phyloP scores from a whole-genome alignment of 1,140 invertebrate species.

The Andrena cerasifolii region DNA sequence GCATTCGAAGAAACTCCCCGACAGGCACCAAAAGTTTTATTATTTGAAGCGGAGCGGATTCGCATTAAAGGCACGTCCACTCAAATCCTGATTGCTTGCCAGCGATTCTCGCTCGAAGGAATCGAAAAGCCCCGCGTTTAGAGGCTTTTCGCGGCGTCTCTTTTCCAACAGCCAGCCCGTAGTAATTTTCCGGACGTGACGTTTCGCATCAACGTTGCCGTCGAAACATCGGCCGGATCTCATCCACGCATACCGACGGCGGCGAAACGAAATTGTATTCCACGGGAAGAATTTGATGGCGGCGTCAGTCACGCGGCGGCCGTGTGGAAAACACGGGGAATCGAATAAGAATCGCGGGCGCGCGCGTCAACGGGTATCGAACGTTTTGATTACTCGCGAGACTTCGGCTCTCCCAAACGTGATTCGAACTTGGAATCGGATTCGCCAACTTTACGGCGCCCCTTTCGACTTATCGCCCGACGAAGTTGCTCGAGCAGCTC shows the following conservation, averaged over 20 bases:
- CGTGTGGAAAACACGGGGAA: conserved; percentile 19
- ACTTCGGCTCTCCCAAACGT: conserved; percentile 43
- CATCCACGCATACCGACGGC: neutral
- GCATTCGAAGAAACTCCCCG: too few relatives aligned
- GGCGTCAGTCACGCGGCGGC: conserved; percentile 39
- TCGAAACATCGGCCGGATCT: neutral
- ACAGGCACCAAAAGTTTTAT: too few relatives aligned
- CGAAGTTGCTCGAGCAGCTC: neutral
- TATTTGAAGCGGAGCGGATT: too few relatives aligned
- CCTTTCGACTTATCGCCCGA: neutral
- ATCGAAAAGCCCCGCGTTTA: neutral
- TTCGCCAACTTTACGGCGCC: conserved; percentile 45
- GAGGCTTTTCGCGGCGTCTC: neutral
- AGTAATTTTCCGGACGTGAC: conserved; percentile 23
- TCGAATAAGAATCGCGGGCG: conserved; percentile 43
- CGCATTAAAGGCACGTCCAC: too few relatives aligned
- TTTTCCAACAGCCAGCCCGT: neutral
- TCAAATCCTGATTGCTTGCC: neutral
- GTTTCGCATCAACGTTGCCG: neutral
- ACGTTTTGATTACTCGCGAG: conserved; percentile 60
- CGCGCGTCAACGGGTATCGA: conserved; percentile 6
- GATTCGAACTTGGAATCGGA: conserved; percentile 56
- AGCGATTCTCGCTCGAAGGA: neutral
- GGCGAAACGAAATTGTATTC: conserved; percentile 40
- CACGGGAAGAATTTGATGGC: conserved; percentile 37